These are phyloP conservation scores for Irena cyanogastra DNA, from an alignment of 2,113 vertebrate genomes.

Conservation along the genomic window DNA sequence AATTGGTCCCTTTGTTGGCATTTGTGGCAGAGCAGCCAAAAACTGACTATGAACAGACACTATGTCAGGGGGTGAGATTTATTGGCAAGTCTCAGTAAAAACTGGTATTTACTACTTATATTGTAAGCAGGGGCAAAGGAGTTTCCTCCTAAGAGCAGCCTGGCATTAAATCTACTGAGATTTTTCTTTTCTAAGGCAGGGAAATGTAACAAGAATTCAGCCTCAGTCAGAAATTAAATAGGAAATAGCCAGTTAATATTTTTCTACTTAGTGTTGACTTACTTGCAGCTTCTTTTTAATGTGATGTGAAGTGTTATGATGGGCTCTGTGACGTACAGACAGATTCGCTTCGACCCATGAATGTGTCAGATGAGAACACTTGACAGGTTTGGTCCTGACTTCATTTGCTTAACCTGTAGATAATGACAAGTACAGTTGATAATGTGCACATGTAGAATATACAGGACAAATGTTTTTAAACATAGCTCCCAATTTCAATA, in stretches of 20 bases:
- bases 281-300: neutral
- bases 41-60: slow-evolving; percentile 58
- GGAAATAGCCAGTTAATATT: neutral
- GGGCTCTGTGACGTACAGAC: neutral
- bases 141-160: neutral
- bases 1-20: slow-evolving; percentile 69
- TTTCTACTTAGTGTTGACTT: neutral
- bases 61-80: slow-evolving; percentile 43
- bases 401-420: slow-evolving; percentile 10
- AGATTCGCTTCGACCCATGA: neutral
- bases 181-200: neutral
- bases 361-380: slow-evolving; percentile 18
- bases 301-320: neutral
- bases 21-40: slow-evolving; percentile 53
- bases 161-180: neutral
- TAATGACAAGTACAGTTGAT: neutral
- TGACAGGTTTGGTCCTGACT: slow-evolving; percentile 36
- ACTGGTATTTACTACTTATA: slow-evolving; percentile 30
- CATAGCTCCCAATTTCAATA: neutral
- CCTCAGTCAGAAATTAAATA: neutral
- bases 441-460: neutral
- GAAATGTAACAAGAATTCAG: neutral
- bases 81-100: slow-evolving; percentile 45
- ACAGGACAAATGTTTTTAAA: neutral
- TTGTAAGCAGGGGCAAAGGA: neutral